Evolutionary conservation across 2,797 vertebrate species (phyloP), one percentile per base, ranked within the genome.

Genomic region (Helicolenus hilgendorfi): DNA sequence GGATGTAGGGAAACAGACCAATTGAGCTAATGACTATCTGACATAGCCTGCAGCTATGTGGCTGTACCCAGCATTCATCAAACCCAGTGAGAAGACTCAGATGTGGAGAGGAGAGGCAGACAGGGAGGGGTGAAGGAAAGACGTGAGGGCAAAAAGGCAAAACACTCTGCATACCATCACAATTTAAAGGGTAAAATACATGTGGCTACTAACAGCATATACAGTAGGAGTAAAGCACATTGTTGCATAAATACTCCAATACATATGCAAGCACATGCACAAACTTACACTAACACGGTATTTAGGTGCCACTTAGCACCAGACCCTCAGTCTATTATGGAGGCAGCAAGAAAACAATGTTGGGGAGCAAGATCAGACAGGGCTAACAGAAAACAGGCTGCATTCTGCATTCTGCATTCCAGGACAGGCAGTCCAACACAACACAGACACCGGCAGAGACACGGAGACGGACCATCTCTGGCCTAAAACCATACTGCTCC

Each of bases 381-480:
- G 29, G 84, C 82, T 95, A 95, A 96, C 90, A 91, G 68, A 93
- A 95, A 95, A 88, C 96, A 95, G 95, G 91, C 92, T 81, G 88
- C 79, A 77, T 80, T 87, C 84, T 89, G 83, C 91, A 93, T 96
- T 94, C 93, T 89, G 83, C 91, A 93, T 96, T 94, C 93, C 92
- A 88, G 75, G 83, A 90, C 83, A 89, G 70, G 73, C 77, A 81
- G 76, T 72, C 79, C 86, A 89, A 93, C 85, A 93, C 89, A 89
- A 88, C 82, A 78, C 86, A 91, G 91, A 92, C 81, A 86, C 56
- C 64, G 56, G 35, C 49, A 86, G 86, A 92, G 69, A 90, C 75
- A 89, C 60, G 70, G 81, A 93, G 81, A 83, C 81, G 82, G 71
- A 92, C 56, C 83, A 89, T 94, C 91, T 83, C 92, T 88, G 69